Base-by-base conservation (phyloP, 2,888 invertebrate species). In the Allolobophora icterica region DNA sequence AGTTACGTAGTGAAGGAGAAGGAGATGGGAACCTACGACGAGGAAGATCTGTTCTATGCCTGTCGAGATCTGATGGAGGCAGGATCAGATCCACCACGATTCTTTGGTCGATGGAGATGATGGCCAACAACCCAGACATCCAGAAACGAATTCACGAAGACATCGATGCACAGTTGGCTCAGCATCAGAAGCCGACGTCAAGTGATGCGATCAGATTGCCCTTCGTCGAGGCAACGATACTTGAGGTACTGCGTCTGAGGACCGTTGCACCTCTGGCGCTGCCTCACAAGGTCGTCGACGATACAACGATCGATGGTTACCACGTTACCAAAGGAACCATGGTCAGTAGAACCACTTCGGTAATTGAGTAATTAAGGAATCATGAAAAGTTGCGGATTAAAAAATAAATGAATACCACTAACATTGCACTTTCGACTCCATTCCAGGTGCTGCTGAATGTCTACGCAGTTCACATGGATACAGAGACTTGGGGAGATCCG, bases 41-140 rank as follows among this genome's bases (percentile, higher is more conserved):
- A 30, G 35, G 90, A 89, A n/a, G 90, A 89, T 19, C n/a, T 90
- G 40, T 24, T 21, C 19, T 24, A 15, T 21, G n/a, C 87, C 15
- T 35, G 90, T 30, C 40, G 89, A 30, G 91, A 91, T 34, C 89
- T 91, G 42, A 83, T 90, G 34, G 34, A 90, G 4, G 94, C 94
- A 21, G 95, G 95, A 21, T 94, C 94, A 90, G 94, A 94, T 89
- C 94, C 13, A 93, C 93, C 83, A 94, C 94, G 6, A 91, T 95
- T 21, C 94, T 93, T 84, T 95, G 94, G 94, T 92, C 93, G 13
- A 92, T 94, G n/a, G 92, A 94, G 3, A 94, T 93, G 92, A 93
- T 94, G 93, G 93, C 94, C n/a, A 93, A 93, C 30, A 91, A 94
- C 91, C 94, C 93, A 8, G 94, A 94, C n/a, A 92, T 93, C 91